phyloP scores from a whole-genome alignment of 2,888 invertebrate species.

The Drosophila kuntzei region DNA sequence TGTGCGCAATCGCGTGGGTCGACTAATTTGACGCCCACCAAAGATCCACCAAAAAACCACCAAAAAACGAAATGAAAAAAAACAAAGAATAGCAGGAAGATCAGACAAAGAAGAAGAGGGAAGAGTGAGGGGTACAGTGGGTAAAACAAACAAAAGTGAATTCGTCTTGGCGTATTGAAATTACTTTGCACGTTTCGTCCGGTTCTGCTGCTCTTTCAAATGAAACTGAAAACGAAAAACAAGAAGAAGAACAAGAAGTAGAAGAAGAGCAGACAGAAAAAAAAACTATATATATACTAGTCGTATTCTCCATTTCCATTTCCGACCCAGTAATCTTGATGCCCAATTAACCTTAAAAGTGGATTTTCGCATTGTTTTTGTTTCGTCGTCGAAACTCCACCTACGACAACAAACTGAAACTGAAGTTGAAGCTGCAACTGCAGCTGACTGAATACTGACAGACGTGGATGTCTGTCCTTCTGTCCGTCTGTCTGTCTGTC shows the following conservation, averaged over 20 bases:
- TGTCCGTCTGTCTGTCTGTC: conserved; percentile 28
- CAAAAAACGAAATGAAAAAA: conserved; percentile 41
- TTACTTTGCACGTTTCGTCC: conserved; percentile 60
- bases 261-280: conserved; percentile 29
- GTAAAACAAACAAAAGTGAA: conserved; percentile 77
- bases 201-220: conserved; percentile 70
- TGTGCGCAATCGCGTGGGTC: conserved; percentile 73
- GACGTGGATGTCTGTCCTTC: conserved; percentile 58
- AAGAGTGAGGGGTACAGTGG: conserved; percentile 3
- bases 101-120: background rate
- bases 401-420: conserved; percentile 44
- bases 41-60: conserved; percentile 37
- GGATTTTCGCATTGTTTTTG: conserved; percentile 78
- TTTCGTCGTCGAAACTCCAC: conserved; percentile 41
- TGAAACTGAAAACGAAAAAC: conserved; percentile 74
- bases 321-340: conserved; percentile 86
- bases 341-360: conserved; percentile 86
- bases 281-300: conserved; percentile 18
- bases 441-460: conserved; percentile 69
- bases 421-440: conserved; percentile 29
- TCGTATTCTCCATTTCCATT: conserved; percentile 80
- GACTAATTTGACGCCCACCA: conserved; percentile 77
- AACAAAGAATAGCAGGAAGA: conserved; percentile 20
- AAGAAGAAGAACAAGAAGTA: background rate
- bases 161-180: conserved; percentile 68